Evolutionary conservation across 1,140 invertebrate species (phyloP), one percentile per base, ranked within the genome.

Genomic region (Sipha flava): DNA sequence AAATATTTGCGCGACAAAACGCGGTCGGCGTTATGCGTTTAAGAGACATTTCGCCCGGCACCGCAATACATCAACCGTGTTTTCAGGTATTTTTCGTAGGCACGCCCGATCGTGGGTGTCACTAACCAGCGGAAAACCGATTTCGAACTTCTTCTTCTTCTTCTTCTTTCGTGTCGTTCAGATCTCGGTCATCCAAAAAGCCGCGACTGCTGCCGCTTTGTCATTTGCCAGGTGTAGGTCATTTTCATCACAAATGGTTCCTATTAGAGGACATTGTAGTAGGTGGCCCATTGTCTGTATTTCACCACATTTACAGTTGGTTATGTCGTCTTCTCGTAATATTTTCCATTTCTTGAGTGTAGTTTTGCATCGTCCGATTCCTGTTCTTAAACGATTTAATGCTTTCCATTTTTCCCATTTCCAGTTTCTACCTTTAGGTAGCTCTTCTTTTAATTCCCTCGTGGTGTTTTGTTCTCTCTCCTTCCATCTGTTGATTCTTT

Each of bases 401-500:
- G 47, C 47, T 18, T 49, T 31, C 54, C 26, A 59, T 59, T 59
- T 31, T 9, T 59, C 54, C n/a, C 54, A 59, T 59, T 59, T 59
- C 23, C 54, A 29, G 54, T 59, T 59, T 59, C 29, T 59, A 29
- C 54, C 54, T 59, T 59, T 59, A 29, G 29, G 54, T 59, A 59
- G 26, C 23, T 29, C 16, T 21, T 66, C 34, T 66, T 40, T 66
- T 66, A 66, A 40, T 66, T 66, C 9, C 34, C 34, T 40, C 34
- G 34, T 66, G 6, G 0, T 66, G 34, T 66, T 66, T 66, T 40
- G 18, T 40, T 66, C 6, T 66, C 62, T 40, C 34, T 66, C 34
- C 9, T 66, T 70, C 40, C 40, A 70, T 70, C 37, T 70, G 12
- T 70, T 29, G 40, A 68, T 68, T 68, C 34, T 68, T 68, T 68